Conservation (phyloP, 2,797 vertebrate species). For the Dallia pectoralis region DNA sequence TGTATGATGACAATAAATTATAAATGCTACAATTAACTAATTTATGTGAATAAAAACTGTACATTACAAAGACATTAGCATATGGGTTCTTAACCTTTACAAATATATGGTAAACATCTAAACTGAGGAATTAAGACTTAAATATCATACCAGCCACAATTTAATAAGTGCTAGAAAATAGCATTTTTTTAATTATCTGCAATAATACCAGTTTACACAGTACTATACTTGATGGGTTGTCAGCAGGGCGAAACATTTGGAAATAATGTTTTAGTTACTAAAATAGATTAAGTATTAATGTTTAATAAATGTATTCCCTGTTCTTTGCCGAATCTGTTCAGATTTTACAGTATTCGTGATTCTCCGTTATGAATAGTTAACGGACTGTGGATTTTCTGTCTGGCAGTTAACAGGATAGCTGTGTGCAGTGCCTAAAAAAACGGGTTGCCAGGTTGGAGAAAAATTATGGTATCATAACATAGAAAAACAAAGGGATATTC, state of each 20-base stretch:
- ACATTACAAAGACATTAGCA: neutral
- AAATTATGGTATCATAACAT: neutral
- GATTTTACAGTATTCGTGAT: neutral
- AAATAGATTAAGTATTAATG: neutral
- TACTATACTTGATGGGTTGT: neutral
- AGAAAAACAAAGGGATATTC: neutral
- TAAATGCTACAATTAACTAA: no score
- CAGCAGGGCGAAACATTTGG: neutral
- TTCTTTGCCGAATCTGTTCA: neutral
- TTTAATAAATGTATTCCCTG: neutral
- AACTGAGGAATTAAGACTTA: neutral
- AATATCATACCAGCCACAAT: neutral
- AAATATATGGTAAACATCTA: neutral
- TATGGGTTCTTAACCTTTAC: neutral
- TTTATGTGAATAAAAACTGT: neutral
- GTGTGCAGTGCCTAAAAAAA: slow-evolving; percentile 69
- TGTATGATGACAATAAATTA: no score
- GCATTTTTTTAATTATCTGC: neutral
- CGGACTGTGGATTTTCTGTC: slow-evolving; percentile 46
- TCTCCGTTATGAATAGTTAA: neutral
- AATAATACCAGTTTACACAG: neutral
- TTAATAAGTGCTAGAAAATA: neutral
- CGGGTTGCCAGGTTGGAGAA: slow-evolving; percentile 24
- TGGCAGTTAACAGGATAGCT: slow-evolving; percentile 64
- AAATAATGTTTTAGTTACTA: neutral